Base-by-base conservation (phyloP, 2,888 invertebrate genomes). In the Priocnemis perturbator region DNA sequence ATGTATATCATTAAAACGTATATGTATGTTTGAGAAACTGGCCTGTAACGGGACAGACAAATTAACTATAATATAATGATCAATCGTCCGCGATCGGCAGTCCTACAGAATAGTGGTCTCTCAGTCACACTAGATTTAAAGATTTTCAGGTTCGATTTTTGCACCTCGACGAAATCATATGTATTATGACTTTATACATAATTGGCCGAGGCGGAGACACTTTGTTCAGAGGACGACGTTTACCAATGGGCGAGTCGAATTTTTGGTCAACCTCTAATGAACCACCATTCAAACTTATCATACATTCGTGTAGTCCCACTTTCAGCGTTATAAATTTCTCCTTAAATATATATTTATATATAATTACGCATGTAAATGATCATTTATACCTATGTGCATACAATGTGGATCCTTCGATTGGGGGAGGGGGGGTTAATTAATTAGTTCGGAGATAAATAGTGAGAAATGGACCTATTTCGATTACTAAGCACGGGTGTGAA, bases 301-400 rank as follows among this genome's bases (percentile, higher is more conserved):
- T 69, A 72, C 60, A 60, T 50, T 59, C 30, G 52, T 70, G 63
- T 64, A 56, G 11, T 45, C 21, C 57, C 65, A 67, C 64, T 60
- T 71, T 77, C 73, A 79, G 68, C 72, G 77, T 77, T 73, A 67
- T 71, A 71, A 50, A 67, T 45, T 37, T 71, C 44, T 73, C 64
- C 74, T 79, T 81, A 81, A 68, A 77, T 81, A 78, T 78, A 76
- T 75, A 77, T 73, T 66, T 75, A 70, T 77, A 68, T 60, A 66
- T 79, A 81, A 76, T 71, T 77, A 79, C 72, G 71, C 69, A 67
- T 78, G 73, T 78, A 82, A 78, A 80, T 78, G 65, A 78, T 76
- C 50, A 57, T 74, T 67, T 81, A 70, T 76, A 72, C 69, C 71
- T 76, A 76, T 76, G 71, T 70, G 67, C 67, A 69, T 71, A 67